Conservation (phyloP, 2,797 vertebrate genomes). For the Spinus olivaceus region DNA sequence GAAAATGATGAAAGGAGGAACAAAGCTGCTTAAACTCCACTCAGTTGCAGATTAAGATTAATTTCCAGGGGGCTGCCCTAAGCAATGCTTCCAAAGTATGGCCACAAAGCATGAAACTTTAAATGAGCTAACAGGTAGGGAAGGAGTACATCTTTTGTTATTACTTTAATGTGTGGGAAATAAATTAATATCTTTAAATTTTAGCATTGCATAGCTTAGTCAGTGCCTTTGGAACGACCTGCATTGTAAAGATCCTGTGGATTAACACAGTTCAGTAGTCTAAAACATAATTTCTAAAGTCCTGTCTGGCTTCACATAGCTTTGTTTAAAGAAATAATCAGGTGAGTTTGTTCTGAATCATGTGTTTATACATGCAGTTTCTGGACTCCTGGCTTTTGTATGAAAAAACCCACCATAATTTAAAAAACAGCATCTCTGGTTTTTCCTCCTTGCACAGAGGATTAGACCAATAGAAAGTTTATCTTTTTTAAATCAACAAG, state of each 20-base stretch:
- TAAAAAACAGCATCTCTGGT: accelerated
- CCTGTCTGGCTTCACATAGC: neutral
- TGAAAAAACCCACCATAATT: neutral
- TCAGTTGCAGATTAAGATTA: neutral
- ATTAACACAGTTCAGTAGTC: neutral
- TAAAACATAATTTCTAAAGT: neutral
- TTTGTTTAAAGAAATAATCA: neutral
- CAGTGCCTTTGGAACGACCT: neutral
- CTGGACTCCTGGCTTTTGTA: neutral
- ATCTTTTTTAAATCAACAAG: neutral
- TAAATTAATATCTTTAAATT: neutral
- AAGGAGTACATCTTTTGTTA: neutral
- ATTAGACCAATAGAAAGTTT: neutral
- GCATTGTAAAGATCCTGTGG: neutral
- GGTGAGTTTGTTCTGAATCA: neutral
- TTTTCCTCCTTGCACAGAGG: neutral
- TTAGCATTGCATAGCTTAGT: neutral
- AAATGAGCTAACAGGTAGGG: neutral
- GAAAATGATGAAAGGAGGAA: neutral
- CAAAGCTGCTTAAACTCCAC: neutral
- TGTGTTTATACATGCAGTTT: neutral
- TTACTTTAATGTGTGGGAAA: neutral
- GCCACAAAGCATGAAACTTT: neutral
- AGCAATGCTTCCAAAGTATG: neutral
- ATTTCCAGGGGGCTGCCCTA: neutral